Percentiles rank a stretch among this genome's conserved stretches.
Conservation (phyloP, 2,113 vertebrate genomes). For the Embiotoca jacksoni region DNA sequence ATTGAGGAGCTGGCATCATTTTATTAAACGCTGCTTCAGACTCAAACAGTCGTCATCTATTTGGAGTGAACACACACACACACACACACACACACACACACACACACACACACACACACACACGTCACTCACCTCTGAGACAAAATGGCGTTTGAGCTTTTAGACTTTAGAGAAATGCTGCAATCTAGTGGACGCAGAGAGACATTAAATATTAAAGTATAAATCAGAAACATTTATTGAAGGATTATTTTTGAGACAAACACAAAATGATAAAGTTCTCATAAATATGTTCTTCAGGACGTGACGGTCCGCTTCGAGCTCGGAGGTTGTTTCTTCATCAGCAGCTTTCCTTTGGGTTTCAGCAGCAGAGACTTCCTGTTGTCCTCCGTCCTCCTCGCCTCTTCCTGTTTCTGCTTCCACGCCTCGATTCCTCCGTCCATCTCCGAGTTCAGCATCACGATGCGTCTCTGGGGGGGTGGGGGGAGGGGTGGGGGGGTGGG, state of each 20-base stretch:
- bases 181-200: constrained; percentile 75
- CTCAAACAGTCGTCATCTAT: not conserved
- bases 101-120: not conserved
- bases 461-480: constrained; percentile 81
- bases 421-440: constrained; percentile 85
- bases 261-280: not conserved
- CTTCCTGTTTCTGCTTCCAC: constrained; percentile 78
- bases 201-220: constrained; percentile 17
- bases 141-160: constrained; percentile 75
- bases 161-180: constrained; percentile 62
- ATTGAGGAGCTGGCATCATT: not conserved
- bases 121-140: constrained; percentile 11
- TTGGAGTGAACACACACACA: not conserved
- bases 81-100: not conserved
- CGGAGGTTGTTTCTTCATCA: constrained; percentile 71
- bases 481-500: not conserved
- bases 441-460: constrained; percentile 86
- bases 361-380: constrained; percentile 81
- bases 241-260: constrained; percentile 4
- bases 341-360: constrained; percentile 85
- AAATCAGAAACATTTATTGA: constrained; percentile 49
- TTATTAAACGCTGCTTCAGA: not conserved
- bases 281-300: constrained; percentile 21
- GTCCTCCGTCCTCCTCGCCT: constrained; percentile 67
- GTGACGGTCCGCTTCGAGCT: constrained; percentile 20